These are phyloP conservation scores for Tanypteryx hageni DNA, from an alignment of 2,888 invertebrate species.

Conservation along the genomic window DNA sequence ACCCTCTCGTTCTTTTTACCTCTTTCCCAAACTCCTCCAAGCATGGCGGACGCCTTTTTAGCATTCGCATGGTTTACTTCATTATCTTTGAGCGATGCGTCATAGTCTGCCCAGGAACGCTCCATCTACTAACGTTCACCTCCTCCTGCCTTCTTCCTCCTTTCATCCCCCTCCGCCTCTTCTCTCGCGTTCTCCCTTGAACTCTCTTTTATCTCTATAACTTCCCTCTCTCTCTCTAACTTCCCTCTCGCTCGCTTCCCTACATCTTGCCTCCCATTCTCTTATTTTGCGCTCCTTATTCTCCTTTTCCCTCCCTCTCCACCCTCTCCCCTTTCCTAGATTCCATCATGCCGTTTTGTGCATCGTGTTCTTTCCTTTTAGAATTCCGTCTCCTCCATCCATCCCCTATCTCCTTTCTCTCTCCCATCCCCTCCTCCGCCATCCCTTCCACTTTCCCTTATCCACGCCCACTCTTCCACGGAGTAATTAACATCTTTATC, in stretches of 20 bases:
- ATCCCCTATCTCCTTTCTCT: not conserved
- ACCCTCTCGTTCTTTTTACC: too few relatives aligned
- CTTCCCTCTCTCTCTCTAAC: too few relatives aligned
- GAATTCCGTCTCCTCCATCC: not conserved
- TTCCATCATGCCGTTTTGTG: not conserved
- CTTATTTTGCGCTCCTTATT: not conserved
- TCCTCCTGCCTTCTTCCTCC: not conserved
- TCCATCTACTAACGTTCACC: not conserved
- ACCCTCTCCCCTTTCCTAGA: not conserved
- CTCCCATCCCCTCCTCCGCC: not conserved
- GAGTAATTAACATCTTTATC: slow-evolving; percentile 58
- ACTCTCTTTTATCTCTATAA: not conserved
- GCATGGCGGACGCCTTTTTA: slow-evolving; percentile 46
- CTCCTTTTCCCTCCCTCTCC: not conserved
- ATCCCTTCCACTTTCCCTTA: not conserved
- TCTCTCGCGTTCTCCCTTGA: not conserved
- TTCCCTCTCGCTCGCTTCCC: not conserved
- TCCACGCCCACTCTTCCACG: not conserved
- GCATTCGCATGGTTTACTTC: slow-evolving; percentile 52
- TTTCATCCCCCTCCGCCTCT: not conserved
- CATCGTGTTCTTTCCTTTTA: not conserved
- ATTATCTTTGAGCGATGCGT: slow-evolving; percentile 62
- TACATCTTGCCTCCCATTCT: not conserved
- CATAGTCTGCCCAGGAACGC: slow-evolving; percentile 45
- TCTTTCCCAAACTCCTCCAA: not conserved